phyloP scores from a whole-genome alignment of 2,113 vertebrate genomes.

The Engystomops pustulosus region DNA sequence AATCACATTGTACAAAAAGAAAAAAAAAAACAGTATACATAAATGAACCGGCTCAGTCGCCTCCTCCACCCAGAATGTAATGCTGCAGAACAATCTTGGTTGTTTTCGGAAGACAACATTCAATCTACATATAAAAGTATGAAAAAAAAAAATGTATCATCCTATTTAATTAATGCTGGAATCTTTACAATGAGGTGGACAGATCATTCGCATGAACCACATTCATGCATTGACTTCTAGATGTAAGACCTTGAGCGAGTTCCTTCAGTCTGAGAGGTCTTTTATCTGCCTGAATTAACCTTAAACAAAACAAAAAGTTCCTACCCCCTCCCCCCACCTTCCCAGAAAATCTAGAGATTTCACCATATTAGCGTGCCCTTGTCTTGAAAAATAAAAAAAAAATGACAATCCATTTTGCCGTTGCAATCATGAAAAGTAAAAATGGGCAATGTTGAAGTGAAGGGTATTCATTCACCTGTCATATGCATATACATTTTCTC shows the following conservation, averaged over 20 bases:
- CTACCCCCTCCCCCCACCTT: too few species aligned
- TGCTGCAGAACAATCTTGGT: constrained; percentile 74
- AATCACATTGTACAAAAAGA: constrained; percentile 84
- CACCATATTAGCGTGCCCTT: neutral
- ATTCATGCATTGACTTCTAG: constrained; percentile 57
- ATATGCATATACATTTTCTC: too few species aligned
- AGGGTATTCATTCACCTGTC: too few species aligned
- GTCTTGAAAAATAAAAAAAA: too few species aligned
- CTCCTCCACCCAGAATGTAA: constrained; percentile 73
- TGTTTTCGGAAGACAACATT: constrained; percentile 82
- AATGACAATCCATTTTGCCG: too few species aligned
- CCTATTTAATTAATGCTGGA: neutral
- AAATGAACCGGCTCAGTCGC: constrained; percentile 78
- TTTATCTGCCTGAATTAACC: neutral
- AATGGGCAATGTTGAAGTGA: too few species aligned
- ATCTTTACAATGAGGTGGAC: neutral
- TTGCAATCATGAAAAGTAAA: too few species aligned
- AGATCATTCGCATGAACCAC: neutral
- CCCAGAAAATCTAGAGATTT: too few species aligned
- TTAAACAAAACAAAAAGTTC: too few species aligned
- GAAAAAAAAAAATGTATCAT: constrained; percentile 72
- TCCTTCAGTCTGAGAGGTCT: neutral
- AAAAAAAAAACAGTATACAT: constrained; percentile 76
- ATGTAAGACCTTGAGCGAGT: constrained; percentile 41
- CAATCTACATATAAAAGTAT: constrained; percentile 77